Conservation (phyloP, 2,797 vertebrate genomes). For the Coregonus sp. region DNA sequence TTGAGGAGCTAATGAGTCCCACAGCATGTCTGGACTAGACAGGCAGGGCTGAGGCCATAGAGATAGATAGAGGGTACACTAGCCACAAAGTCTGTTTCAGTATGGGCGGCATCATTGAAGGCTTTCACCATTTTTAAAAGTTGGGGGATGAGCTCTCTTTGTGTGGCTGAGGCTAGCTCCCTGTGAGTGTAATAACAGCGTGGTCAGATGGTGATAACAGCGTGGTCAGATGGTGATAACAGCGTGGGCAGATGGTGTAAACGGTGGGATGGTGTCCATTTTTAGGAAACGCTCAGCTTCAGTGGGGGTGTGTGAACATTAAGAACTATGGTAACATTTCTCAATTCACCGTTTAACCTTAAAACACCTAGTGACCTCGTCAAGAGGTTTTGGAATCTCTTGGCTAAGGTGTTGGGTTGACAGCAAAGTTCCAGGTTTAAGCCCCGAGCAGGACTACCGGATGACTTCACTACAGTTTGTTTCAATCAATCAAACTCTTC, state of each 20-base stretch:
- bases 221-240: not conserved
- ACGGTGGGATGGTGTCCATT: not conserved
- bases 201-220: not conserved
- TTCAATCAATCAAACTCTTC: not conserved
- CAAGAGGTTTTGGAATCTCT: not conserved
- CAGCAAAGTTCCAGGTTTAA: not conserved
- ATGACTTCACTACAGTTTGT: not conserved
- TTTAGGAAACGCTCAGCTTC: not conserved
- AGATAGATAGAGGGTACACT: not conserved
- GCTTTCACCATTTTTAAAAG: not conserved
- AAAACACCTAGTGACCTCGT: not conserved
- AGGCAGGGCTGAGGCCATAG: constrained; percentile 11
- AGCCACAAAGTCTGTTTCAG: not conserved
- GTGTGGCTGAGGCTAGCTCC: not conserved
- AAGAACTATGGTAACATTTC: not conserved
- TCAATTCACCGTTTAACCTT: not conserved
- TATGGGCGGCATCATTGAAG: not conserved
- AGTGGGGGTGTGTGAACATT: not conserved
- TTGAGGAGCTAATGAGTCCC: constrained; percentile 10
- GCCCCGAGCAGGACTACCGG: not conserved
- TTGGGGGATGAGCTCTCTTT: not conserved
- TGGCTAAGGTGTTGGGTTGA: not conserved
- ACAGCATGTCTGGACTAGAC: constrained; percentile 1
- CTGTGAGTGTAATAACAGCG: not conserved
- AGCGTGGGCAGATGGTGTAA: not conserved